Percentiles rank a stretch among this genome's conserved stretches.
phyloP scores from a whole-genome alignment of 2,113 vertebrate genomes.

The Oncorhynchus gorbuscha region DNA sequence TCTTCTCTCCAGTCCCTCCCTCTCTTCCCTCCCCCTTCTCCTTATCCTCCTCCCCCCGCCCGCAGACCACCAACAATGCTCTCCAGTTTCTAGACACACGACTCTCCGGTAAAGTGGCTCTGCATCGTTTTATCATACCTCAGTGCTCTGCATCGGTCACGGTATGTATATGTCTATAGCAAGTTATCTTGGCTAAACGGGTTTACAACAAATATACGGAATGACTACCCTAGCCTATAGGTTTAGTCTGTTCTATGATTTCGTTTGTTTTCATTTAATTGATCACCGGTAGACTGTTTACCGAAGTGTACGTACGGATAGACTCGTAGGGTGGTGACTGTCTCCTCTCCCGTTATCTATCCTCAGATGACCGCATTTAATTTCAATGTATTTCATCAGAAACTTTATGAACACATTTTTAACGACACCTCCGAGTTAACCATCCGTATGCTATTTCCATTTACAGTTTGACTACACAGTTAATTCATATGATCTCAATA shows the following conservation, averaged over 20 bases:
- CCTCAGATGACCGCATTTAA: constrained; percentile 26
- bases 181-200: not conserved
- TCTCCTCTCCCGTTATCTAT: constrained; percentile 13
- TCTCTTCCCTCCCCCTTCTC: constrained; percentile 2
- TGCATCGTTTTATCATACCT: too few species aligned
- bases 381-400: constrained; percentile 10
- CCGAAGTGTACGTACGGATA: not conserved
- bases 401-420: not conserved
- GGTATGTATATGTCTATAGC: constrained; percentile 23
- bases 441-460: too few species aligned
- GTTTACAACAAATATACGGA: not conserved
- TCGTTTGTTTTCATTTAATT: not conserved
- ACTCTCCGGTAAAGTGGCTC: constrained; percentile 24
- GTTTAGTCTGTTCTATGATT: not conserved
- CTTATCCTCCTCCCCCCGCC: not conserved
- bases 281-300: not conserved
- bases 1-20: constrained; percentile 22
- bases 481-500: too few species aligned
- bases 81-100: constrained; percentile 29
- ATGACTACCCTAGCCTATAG: not conserved
- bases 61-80: constrained; percentile 12
- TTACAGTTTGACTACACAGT: too few species aligned
- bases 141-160: constrained; percentile 20
- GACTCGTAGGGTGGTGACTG: not conserved
- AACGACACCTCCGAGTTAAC: too few species aligned